Evolutionary conservation across 2,888 invertebrate species (phyloP).

Genomic region (Heliconius charithonia): DNA sequence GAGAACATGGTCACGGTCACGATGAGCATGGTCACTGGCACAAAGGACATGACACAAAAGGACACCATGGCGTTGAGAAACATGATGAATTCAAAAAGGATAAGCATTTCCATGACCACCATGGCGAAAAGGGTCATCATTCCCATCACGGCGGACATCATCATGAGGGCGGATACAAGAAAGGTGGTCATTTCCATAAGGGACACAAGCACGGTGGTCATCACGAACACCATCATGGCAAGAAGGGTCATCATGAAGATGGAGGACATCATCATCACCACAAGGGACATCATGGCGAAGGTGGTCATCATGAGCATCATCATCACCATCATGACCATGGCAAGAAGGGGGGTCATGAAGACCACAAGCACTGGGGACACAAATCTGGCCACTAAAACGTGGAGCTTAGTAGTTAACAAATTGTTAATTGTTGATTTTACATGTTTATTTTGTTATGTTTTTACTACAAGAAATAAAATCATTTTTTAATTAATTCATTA

Average conservation of each 20-base stretch:
- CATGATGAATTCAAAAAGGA: conserved; percentile 93
- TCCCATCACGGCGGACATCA: conserved; percentile 91
- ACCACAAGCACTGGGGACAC: conserved; percentile 91
- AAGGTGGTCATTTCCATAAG: conserved; percentile 91
- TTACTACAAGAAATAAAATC: conserved; percentile 51
- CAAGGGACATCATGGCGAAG: conserved; percentile 90
- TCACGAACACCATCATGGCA: conserved; percentile 90
- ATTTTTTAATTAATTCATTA: conserved; percentile 15
- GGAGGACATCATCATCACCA: conserved; percentile 91
- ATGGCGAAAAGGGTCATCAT: conserved; percentile 90
- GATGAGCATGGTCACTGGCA: conserved; percentile 87
- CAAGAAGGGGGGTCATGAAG: conserved; percentile 91
- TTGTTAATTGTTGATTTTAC: conserved; percentile 67
- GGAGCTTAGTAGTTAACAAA: conserved; percentile 51
- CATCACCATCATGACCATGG: conserved; percentile 88
- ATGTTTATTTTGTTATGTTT: conserved; percentile 62
- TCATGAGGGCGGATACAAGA: conserved; percentile 90
- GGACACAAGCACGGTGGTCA: conserved; percentile 90
- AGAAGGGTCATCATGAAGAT: conserved; percentile 89
- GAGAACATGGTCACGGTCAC: conserved; percentile 83
- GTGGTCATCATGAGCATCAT: conserved; percentile 90
- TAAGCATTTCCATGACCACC: conserved; percentile 93
- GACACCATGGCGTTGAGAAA: conserved; percentile 92
- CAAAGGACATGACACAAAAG: conserved; percentile 93
- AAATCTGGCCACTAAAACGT: conserved; percentile 76